A percentile compares a stretch with the other conserved stretches of the same genome.
Evolutionary conservation across 1,140 invertebrate genomes (phyloP).

Genomic region (Macrobrachium rosenbergii): DNA sequence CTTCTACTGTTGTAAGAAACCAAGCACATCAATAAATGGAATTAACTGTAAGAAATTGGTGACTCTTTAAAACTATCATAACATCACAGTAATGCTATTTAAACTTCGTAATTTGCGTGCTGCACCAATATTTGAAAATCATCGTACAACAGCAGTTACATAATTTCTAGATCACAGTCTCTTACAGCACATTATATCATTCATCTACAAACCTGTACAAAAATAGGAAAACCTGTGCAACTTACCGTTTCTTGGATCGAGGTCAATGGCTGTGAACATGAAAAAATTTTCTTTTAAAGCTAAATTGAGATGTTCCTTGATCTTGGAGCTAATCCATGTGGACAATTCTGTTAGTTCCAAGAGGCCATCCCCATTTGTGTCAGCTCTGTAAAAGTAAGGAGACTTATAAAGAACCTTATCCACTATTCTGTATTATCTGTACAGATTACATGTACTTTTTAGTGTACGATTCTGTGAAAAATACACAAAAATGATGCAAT

Average conservation of each 20-base stretch:
- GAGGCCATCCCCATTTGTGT: slow-evolving; percentile 35
- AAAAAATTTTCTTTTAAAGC: slow-evolving; percentile 53
- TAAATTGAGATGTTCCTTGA: slow-evolving; percentile 45
- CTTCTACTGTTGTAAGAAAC: too few relatives aligned
- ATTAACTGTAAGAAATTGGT: too few relatives aligned
- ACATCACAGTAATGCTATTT: too few relatives aligned
- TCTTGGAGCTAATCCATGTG: slow-evolving; percentile 34
- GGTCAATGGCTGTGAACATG: slow-evolving; percentile 51
- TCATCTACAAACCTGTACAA: neutral
- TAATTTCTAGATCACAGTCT: too few relatives aligned
- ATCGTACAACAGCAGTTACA: too few relatives aligned
- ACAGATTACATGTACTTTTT: too few relatives aligned
- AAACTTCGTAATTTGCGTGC: too few relatives aligned
- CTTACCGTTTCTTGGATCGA: slow-evolving; percentile 49
- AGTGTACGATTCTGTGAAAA: too few relatives aligned
- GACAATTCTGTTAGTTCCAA: slow-evolving; percentile 37
- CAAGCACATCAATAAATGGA: too few relatives aligned
- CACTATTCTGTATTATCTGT: neutral
- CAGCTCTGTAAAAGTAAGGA: slow-evolving; percentile 34
- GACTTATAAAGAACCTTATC: neutral
- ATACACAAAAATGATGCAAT: too few relatives aligned
- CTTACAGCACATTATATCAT: neutral
- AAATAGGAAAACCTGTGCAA: neutral
- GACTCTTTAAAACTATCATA: too few relatives aligned
- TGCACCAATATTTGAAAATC: too few relatives aligned